Base-by-base conservation (phyloP, 2,888 invertebrate genomes). In the Stenoptilia bipunctidactyla region DNA sequence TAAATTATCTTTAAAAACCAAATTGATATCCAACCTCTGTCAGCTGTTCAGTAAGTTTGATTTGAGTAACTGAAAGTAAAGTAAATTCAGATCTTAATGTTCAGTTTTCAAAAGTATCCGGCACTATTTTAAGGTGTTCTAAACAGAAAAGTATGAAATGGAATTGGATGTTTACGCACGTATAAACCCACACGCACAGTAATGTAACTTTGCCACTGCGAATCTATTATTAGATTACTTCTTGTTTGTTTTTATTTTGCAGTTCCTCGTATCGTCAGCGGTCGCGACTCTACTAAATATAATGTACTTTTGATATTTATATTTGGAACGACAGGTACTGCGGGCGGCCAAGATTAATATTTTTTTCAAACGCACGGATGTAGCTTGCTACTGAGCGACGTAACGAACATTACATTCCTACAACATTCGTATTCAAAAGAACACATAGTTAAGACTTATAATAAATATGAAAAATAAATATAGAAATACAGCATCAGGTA, bases 201-300 rank as follows among this genome's bases (percentile, higher is more conserved):
- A n/a, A n/a, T n/a, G n/a, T n/a, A n/a, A n/a, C n/a, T n/a, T n/a
- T n/a, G n/a, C n/a, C n/a, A n/a, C n/a, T 20, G 20, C 20, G 8
- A 20, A 20, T 20, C 20, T 20, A 20, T 5, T 20, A 20, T 5
- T 20, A 20, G 20, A 20, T 20, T 8, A n/a, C 4, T 10, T n/a
- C 6, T 30, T 30, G 4, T 30, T 30, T 30, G 4, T 30, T 30
- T 30, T 61, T 47, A 46, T 48, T 58, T 54, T 58, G 51, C 60
- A 55, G 53, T 55, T 59, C 52, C 48, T 44, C 48, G 47, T 55
- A 52, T 54, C 60, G 58, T 52, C 60, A 59, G 64, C 58, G 55
- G 60, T 55, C 58, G 59, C 60, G 56, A 58, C 61, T 59, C 54
- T 48, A 64, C 77, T 79, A 77, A 71, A 76, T 74, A 80, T 80